phyloP scores from a whole-genome alignment of 2,113 vertebrate genomes.

The Laticauda laticaudata region DNA sequence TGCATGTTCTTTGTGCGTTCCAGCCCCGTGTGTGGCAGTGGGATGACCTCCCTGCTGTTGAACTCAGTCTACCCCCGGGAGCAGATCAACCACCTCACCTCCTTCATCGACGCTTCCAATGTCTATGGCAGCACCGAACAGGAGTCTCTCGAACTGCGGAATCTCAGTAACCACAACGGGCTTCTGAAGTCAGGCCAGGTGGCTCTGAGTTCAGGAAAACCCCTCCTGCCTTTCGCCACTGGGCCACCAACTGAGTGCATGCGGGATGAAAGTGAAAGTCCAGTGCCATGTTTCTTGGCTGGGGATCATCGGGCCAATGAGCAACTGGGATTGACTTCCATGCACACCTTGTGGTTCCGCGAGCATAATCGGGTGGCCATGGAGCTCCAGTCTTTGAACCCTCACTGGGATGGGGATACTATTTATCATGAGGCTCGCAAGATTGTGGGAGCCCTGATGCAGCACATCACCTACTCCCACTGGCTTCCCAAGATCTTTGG shows the following conservation, averaged over 20 bases:
- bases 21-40: slow-evolving; percentile 67
- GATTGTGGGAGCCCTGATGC: slow-evolving; percentile 73
- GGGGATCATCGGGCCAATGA: slow-evolving; percentile 74
- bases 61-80: slow-evolving; percentile 71
- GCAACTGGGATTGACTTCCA: slow-evolving; percentile 69
- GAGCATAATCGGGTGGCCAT: slow-evolving; percentile 70
- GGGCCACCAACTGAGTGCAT: slow-evolving; percentile 73
- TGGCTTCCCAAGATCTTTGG: slow-evolving; percentile 74
- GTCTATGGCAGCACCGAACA: slow-evolving; percentile 71
- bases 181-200: slow-evolving; percentile 62
- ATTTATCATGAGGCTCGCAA: slow-evolving; percentile 71
- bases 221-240: slow-evolving; percentile 66
- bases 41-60: slow-evolving; percentile 74
- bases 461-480: slow-evolving; percentile 70
- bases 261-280: slow-evolving; percentile 70
- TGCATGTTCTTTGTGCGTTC: slow-evolving; percentile 77
- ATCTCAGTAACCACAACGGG: slow-evolving; percentile 52
- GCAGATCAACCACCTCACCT: slow-evolving; percentile 72
- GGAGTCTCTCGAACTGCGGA: slow-evolving; percentile 61
- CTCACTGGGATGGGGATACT: slow-evolving; percentile 72
- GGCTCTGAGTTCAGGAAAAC: slow-evolving; percentile 60
- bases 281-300: slow-evolving; percentile 67
- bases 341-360: slow-evolving; percentile 74
- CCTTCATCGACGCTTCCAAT: slow-evolving; percentile 72
- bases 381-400: slow-evolving; percentile 58